These are phyloP conservation scores for Nasonia longicornis DNA, from an alignment of 1,140 invertebrate genomes.

Conservation along the genomic window DNA sequence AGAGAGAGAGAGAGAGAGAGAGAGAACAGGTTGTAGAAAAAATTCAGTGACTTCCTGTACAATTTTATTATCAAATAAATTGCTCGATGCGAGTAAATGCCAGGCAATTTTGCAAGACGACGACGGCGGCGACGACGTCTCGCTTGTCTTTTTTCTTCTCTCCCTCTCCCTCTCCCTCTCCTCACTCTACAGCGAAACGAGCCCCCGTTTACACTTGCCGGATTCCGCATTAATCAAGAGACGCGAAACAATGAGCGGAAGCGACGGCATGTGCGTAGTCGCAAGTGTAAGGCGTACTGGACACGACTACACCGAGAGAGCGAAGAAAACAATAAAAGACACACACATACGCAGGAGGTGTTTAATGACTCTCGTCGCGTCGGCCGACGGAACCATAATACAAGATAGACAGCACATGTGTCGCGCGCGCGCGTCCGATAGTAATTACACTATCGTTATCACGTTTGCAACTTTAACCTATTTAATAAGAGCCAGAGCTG, in stretches of 20 bases:
- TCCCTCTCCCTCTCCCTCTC: too few species aligned
- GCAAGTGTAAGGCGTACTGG: neutral
- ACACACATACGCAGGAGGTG: neutral
- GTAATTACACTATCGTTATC: slow-evolving; percentile 63
- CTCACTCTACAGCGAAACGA: neutral
- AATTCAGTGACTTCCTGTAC: slow-evolving; percentile 35
- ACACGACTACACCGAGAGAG: neutral
- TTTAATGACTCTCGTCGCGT: neutral
- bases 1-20: neutral
- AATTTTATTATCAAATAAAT: slow-evolving; percentile 43
- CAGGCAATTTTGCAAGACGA: slow-evolving; percentile 33
- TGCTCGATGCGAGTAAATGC: slow-evolving; percentile 40
- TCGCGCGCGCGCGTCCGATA: slow-evolving; percentile 50
- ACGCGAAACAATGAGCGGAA: slow-evolving; percentile 37
- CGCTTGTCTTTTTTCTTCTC: neutral
- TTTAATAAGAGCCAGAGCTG: slow-evolving; percentile 57
- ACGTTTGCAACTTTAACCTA: slow-evolving; percentile 65
- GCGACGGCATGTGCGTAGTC: neutral
- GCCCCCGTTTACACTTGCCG: slow-evolving; percentile 31
- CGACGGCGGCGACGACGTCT: neutral
- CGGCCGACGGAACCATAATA: slow-evolving; percentile 17
- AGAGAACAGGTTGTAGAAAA: slow-evolving; percentile 19
- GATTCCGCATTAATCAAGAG: slow-evolving; percentile 13
- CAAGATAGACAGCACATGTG: slow-evolving; percentile 55
- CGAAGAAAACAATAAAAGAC: neutral